phyloP scores from a whole-genome alignment of 2,888 invertebrate genomes.

The Neoascia interrupta region DNA sequence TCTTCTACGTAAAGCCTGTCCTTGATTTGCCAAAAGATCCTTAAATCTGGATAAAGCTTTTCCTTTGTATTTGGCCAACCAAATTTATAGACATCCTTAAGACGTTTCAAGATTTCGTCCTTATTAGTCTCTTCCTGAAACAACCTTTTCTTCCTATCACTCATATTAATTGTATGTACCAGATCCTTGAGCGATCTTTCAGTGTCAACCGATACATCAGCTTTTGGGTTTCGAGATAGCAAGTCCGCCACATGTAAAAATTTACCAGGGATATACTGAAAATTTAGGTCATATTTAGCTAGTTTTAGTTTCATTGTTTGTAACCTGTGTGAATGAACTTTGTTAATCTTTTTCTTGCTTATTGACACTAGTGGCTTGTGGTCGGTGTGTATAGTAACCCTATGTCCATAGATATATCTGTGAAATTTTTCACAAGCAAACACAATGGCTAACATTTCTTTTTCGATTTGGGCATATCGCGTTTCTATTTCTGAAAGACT shows the following conservation, averaged over 20 bases:
- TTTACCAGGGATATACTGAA: slow-evolving; percentile 67
- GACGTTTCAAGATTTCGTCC: background rate
- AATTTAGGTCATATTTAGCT: slow-evolving; percentile 64
- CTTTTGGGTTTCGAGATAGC: no score
- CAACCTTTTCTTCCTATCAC: slow-evolving; percentile 20
- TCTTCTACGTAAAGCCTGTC: slow-evolving; percentile 28
- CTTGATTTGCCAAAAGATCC: slow-evolving; percentile 19
- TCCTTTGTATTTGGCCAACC: slow-evolving; percentile 14
- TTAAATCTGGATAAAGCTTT: slow-evolving; percentile 9
- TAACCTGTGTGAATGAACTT: background rate
- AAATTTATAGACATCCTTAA: background rate
- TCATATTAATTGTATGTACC: slow-evolving; percentile 32
- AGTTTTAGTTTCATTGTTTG: background rate
- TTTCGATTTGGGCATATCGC: background rate
- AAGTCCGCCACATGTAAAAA: no score
- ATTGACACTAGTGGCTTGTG: background rate
- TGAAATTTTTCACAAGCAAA: no score
- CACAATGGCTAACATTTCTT: no score
- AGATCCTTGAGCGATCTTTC: slow-evolving; percentile 23
- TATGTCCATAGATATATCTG: no score
- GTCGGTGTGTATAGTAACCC: background rate
- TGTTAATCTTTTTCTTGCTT: background rate
- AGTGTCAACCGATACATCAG: slow-evolving; percentile 24
- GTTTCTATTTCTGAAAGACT: background rate
- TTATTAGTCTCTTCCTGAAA: slow-evolving; percentile 23